A percentile compares a stretch with the other conserved stretches of the same genome.
Conservation (phyloP, 2,113 vertebrate species). For the Aldabrachelys gigantea region DNA sequence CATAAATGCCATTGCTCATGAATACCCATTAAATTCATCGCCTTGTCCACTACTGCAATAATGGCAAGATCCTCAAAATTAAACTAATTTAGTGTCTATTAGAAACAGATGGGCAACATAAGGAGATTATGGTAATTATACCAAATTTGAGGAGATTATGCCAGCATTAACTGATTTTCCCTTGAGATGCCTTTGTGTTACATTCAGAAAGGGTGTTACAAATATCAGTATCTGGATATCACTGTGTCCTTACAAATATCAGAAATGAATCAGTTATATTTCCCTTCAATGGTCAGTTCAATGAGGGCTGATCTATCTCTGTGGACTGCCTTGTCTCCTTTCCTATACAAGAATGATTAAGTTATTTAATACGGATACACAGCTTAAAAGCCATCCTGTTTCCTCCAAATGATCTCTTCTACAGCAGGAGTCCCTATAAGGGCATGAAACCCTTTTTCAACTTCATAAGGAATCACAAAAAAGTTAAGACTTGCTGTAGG, state of each 20-base stretch:
- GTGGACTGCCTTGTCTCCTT: constrained; percentile 49
- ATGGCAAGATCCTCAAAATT: constrained; percentile 8
- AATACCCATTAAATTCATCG: neutral
- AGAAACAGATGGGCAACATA: constrained; percentile 63
- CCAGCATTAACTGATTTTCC: constrained; percentile 68
- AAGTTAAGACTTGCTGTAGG: constrained; percentile 40
- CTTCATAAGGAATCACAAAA: constrained; percentile 1
- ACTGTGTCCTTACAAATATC: constrained; percentile 62
- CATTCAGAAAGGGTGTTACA: constrained; percentile 62
- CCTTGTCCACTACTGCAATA: constrained; percentile 3
- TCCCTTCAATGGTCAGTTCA: constrained; percentile 66
- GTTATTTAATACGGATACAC: constrained; percentile 56
- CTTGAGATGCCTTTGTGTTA: constrained; percentile 35
- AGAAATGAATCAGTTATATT: constrained; percentile 65
- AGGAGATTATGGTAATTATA: constrained; percentile 71
- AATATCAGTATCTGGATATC: constrained; percentile 56
- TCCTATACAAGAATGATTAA: constrained; percentile 60
- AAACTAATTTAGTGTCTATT: constrained; percentile 60
- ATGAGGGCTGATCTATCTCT: constrained; percentile 57
- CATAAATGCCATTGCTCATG: neutral
- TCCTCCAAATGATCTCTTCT: constrained; percentile 36
- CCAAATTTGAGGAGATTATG: constrained; percentile 65
- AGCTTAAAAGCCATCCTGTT: constrained; percentile 49
- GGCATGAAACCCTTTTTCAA: constrained; percentile 26
- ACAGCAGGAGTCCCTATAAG: constrained; percentile 35